Evolutionary conservation across 1,140 invertebrate species (phyloP), one percentile per base, ranked within the genome.

Genomic region (Mactra quadrangularis): DNA sequence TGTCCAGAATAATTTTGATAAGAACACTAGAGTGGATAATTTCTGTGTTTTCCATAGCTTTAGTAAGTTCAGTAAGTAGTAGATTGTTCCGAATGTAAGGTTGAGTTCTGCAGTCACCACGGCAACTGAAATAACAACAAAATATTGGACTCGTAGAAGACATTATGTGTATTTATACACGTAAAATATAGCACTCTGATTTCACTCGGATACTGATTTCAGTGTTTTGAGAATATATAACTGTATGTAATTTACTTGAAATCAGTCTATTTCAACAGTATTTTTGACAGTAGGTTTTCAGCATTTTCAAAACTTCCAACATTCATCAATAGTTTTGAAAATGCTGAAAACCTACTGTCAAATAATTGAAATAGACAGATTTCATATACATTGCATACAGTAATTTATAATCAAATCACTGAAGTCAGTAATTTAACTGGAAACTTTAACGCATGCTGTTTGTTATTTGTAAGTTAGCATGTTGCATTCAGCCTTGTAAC

Each of bases 111-210:
- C 31, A 7, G 60, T 64, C 27, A 22, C 22, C 11, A 64, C 31
- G 33, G 38, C 60, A 64, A 64, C 60, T 64, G 60, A 64, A 64
- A 64, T 25, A 6, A 64, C 1, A 45, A 22, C 41, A 62, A 22
- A 57, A 1, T 27, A 15, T 3, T 9, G 41, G 7, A 9, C 17
- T 47, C 7, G 17, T 9, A 9, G 17, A 9, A 9, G 41, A 7
- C 41, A 47, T 17, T 47, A 17, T 47, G 41, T 47, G 7, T 47
- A 17, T 7, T 17, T 47, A 47, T 7, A 47, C 7, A 47, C 17
- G 41, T 47, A 17, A 47, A 47, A 47, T 47, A 9, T 7, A 17
- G 7, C 7, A 47, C 7, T 9, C 7, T 11, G 45, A 47, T 19
- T 11, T 47, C 9, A 47, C 9, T 47, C 45, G 19, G 19, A 19